Base-by-base conservation (phyloP, 2,888 invertebrate species). In the Andricus quercusramuli region DNA sequence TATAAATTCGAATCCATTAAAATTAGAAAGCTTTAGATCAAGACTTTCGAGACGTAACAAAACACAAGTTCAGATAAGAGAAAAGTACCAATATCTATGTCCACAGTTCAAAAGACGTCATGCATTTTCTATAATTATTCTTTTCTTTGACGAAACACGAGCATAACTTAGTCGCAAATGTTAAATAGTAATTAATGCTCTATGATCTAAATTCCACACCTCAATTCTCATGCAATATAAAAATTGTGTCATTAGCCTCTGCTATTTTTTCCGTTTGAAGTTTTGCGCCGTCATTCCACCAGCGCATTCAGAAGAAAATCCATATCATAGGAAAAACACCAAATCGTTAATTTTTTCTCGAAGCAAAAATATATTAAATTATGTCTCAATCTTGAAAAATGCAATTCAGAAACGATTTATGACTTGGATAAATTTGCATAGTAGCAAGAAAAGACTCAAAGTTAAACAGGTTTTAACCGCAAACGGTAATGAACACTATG, bases 171-270 rank as follows among this genome's bases (percentile, higher is more conserved):
- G 47, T 17, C 4, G 11, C 4, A 44, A 47, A 68, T 68, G 22
- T 8, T 68, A 68, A 47, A 68, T n/a, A 67, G 8, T 67, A 22
- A 41, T 68, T 67, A 44, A 67, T 68, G 41, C 17, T 47, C 25
- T 68, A 17, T 44, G 47, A 29, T 29, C 47, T 44, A 68, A 29
- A 68, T 20, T 68, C 29, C 17, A 25, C 9, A 47, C 29, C 47
- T 47, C 17, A 68, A 29, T 22, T 47, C 17, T 25, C 47, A 25
- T 47, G 25, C 25, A 47, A 68, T 44, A 15, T 47, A 44, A 68
- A 8, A 47, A 44, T 47, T 68, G 41, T 29, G 15, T 8, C 25
- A 59, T 68, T 47, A 68, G 8, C 22, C 15, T 44, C 22, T 47
- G 25, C 6, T 41, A 68, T 68, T 47, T 68, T 59, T 59, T 59